These are phyloP conservation scores for Colinus virginianus DNA, from an alignment of 2,113 vertebrate species.

Conservation along the genomic window DNA sequence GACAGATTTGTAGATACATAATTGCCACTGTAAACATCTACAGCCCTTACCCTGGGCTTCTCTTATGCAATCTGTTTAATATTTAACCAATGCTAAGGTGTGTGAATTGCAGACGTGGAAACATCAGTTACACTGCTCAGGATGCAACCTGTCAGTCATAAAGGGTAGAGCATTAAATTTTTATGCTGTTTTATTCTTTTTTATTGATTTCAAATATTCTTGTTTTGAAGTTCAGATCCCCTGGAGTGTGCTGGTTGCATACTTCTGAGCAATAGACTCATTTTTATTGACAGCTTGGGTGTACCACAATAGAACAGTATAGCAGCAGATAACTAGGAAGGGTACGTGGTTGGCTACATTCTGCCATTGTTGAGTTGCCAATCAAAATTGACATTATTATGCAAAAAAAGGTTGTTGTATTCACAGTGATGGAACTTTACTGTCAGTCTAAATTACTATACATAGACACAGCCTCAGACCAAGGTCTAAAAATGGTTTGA, in stretches of 20 bases:
- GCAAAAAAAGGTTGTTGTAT: constrained; percentile 12
- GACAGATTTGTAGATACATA: background rate
- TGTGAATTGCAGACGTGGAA: background rate
- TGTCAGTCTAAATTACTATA: constrained; percentile 26
- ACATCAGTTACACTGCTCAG: background rate
- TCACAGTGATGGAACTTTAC: background rate
- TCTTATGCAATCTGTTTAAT: background rate
- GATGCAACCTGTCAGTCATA: background rate
- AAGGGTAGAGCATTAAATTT: background rate
- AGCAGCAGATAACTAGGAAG: background rate
- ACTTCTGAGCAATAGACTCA: background rate
- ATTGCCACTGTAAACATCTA: background rate
- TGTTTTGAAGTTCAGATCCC: background rate
- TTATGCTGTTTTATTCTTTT: background rate
- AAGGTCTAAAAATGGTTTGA: constrained; percentile 56
- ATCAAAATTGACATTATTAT: constrained; percentile 50
- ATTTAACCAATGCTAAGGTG: background rate
- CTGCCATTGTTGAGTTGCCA: constrained; percentile 26
- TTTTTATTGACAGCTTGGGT: background rate
- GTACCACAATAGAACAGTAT: background rate
- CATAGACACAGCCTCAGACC: constrained; percentile 19
- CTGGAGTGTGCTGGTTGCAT: background rate
- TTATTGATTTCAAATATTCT: background rate
- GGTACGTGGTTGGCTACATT: background rate
- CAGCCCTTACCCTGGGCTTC: background rate